phyloP scores from a whole-genome alignment of 2,888 invertebrate genomes.

The Homarus gammarus region DNA sequence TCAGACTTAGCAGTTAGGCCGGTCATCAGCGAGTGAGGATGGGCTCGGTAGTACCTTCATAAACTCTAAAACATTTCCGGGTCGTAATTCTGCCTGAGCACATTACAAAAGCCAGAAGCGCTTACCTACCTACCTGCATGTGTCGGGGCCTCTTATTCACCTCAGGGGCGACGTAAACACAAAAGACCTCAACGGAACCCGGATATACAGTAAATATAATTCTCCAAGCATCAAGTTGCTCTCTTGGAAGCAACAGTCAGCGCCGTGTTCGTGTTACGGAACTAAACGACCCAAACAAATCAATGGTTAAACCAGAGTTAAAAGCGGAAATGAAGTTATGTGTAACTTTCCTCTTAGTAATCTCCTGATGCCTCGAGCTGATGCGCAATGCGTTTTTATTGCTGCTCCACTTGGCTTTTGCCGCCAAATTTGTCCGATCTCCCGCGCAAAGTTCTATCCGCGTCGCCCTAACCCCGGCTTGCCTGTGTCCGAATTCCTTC shows the following conservation, averaged over 20 bases:
- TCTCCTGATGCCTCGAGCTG: not conserved
- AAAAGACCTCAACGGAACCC: not conserved
- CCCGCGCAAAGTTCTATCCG: conserved; percentile 64
- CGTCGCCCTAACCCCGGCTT: conserved; percentile 22
- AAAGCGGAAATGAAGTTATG: not conserved
- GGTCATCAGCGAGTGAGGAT: too few species aligned
- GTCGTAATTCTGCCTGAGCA: too few species aligned
- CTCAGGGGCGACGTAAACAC: not conserved
- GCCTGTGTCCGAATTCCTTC: conserved; percentile 16
- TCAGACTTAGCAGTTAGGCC: too few species aligned
- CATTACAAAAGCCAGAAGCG: not conserved
- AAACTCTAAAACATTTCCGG: not conserved
- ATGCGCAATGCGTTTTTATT: conserved; percentile 45
- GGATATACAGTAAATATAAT: not conserved
- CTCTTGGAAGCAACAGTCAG: not conserved
- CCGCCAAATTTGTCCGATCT: conserved; percentile 72
- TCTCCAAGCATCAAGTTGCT: too few species aligned
- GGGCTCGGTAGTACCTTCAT: too few species aligned
- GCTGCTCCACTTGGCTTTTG: conserved; percentile 68
- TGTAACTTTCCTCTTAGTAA: not conserved
- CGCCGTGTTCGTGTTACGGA: not conserved
- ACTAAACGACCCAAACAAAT: not conserved
- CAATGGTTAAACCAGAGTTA: not conserved
- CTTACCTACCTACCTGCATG: not conserved
- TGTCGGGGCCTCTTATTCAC: not conserved